Evolutionary conservation across 2,888 invertebrate genomes (phyloP).

Genomic region (Gortyna flavago): DNA sequence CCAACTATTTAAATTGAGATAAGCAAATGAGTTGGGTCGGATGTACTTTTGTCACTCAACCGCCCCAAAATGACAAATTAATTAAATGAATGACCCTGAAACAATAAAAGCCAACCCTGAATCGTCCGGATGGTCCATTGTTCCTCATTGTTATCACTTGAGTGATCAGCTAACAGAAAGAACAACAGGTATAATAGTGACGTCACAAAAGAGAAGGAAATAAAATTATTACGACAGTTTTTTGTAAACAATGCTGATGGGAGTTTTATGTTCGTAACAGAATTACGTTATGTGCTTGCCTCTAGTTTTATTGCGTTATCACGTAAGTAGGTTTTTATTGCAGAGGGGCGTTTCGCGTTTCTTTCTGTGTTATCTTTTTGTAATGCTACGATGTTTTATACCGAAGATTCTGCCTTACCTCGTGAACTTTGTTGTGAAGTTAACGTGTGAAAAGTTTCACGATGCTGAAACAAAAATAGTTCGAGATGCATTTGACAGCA

Average conservation of each 20-base stretch:
- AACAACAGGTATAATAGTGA: conserved; percentile 66
- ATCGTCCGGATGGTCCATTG: conserved; percentile 65
- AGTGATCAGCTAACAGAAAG: conserved; percentile 64
- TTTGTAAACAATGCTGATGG: conserved; percentile 62
- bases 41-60: conserved; percentile 62
- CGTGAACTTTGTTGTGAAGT: conserved; percentile 21
- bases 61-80: conserved; percentile 67
- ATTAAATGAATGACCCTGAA: conserved; percentile 67
- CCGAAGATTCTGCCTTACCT: conserved; percentile 30
- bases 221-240: conserved; percentile 63
- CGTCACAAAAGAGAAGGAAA: conserved; percentile 52
- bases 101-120: conserved; percentile 69
- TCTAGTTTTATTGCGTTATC: conserved; percentile 64
- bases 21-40: conserved; percentile 58
- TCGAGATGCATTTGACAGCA: background rate
- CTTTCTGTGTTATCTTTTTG: conserved; percentile 43
- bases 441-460: conserved; percentile 9
- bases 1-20: conserved; percentile 67
- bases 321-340: conserved; percentile 61
- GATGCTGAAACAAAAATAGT: background rate
- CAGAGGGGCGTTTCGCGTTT: conserved; percentile 27
- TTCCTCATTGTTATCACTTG: conserved; percentile 65
- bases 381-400: conserved; percentile 36
- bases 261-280: conserved; percentile 62
- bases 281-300: conserved; percentile 55